phyloP scores from a whole-genome alignment of 2,113 vertebrate species.

The Diadophis punctatus region DNA sequence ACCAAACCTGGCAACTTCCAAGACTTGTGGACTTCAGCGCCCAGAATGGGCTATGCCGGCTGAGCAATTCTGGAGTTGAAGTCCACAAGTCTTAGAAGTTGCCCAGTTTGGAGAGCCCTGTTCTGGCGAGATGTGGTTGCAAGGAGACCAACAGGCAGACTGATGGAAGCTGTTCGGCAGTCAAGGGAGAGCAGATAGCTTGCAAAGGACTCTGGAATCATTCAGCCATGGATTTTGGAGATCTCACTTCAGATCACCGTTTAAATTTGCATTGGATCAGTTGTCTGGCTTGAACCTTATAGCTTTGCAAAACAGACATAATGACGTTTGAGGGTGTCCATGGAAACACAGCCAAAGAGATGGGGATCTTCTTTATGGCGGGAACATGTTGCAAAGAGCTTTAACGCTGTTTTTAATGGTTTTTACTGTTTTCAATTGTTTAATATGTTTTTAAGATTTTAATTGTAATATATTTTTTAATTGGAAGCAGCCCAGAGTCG shows the following conservation, averaged over 20 bases:
- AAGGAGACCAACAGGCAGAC: not conserved
- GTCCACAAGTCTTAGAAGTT: not conserved
- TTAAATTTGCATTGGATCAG: not conserved
- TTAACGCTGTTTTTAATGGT: not conserved
- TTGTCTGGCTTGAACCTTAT: not conserved
- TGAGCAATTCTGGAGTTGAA: not conserved
- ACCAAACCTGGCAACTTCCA: not conserved
- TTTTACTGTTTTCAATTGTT: not conserved
- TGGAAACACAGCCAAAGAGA: not conserved
- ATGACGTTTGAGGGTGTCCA: not conserved
- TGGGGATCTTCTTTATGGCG: not conserved
- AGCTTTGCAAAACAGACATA: not conserved
- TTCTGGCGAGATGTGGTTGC: not conserved
- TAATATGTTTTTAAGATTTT: not conserved
- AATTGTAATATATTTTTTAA: not conserved
- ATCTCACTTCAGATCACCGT: not conserved
- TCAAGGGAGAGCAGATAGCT: not conserved
- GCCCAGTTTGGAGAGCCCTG: not conserved
- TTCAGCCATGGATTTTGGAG: not conserved
- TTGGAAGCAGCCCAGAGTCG: not conserved
- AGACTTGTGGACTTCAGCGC: too few species aligned
- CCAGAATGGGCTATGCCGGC: too few species aligned
- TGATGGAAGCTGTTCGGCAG: not conserved
- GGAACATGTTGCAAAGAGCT: not conserved
- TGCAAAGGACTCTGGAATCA: not conserved